phyloP scores from a whole-genome alignment of 1,140 invertebrate genomes.

The Ectropis grisescens region DNA sequence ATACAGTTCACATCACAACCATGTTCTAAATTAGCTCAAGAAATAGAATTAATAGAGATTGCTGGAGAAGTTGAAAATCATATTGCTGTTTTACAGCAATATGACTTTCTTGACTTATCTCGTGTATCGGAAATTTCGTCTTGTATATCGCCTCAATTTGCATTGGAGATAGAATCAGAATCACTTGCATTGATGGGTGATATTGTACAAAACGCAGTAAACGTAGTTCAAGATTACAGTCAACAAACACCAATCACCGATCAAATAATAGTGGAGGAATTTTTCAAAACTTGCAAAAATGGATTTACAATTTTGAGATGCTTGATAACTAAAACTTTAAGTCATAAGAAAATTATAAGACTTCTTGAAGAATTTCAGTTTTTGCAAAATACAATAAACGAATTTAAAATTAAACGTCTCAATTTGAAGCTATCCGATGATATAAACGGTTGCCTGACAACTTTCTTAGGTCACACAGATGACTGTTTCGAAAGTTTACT shows the following conservation, averaged over 20 bases:
- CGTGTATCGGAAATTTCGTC: constrained; percentile 21
- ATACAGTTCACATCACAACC: constrained; percentile 23
- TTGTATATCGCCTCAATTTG: constrained; percentile 18
- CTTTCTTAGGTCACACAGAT: constrained; percentile 22
- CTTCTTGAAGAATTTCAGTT: constrained; percentile 36
- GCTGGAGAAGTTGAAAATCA: constrained; percentile 33
- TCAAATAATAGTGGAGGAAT: constrained; percentile 28
- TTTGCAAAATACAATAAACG: constrained; percentile 22
- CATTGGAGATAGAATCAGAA: constrained; percentile 23
- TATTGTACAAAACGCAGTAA: constrained; percentile 22
- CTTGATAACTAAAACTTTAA: constrained; percentile 30
- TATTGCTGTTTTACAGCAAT: constrained; percentile 36
- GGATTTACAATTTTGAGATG: constrained; percentile 29
- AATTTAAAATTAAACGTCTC: constrained; percentile 24
- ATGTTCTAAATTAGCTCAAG: constrained; percentile 15
- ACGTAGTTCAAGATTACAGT: constrained; percentile 22
- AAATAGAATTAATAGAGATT: constrained; percentile 29
- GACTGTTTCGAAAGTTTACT: constrained; percentile 25
- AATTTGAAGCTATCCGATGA: constrained; percentile 22
- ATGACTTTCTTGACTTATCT: constrained; percentile 35
- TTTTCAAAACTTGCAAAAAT: constrained; percentile 32
- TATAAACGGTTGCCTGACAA: constrained; percentile 16
- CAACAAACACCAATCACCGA: constrained; percentile 20
- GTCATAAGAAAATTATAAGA: constrained; percentile 38
- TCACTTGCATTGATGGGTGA: constrained; percentile 25